These are phyloP conservation scores for Synergus itoensis DNA, from an alignment of 2,888 invertebrate species.

Conservation along the genomic window DNA sequence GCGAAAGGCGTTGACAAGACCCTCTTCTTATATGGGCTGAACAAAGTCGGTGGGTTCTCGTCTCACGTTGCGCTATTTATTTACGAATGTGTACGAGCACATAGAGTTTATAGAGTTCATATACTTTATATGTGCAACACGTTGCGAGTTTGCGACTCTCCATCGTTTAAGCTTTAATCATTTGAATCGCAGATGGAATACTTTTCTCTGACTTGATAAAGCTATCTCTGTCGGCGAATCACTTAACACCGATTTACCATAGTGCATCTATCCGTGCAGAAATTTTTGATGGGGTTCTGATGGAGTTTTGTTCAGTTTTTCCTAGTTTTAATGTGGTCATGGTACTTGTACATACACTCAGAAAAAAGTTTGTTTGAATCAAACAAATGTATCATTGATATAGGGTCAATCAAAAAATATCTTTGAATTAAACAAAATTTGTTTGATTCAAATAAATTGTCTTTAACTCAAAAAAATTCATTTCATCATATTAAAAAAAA, in stretches of 20 bases:
- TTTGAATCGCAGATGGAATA: background rate
- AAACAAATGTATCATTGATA: too few relatives aligned
- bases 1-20: constrained; percentile 58
- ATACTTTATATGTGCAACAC: background rate
- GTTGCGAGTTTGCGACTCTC: constrained; percentile 1
- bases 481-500: too few relatives aligned
- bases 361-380: too few relatives aligned
- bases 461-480: too few relatives aligned
- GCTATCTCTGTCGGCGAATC: constrained; percentile 8
- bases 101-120: background rate
- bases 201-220: constrained; percentile 17
- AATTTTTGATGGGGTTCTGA: too few relatives aligned
- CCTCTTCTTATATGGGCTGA: constrained; percentile 61
- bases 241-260: constrained; percentile 6
- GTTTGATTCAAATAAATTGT: too few relatives aligned
- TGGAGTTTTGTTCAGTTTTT: too few relatives aligned
- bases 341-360: too few relatives aligned
- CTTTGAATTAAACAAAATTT: too few relatives aligned
- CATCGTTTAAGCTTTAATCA: constrained; percentile 21
- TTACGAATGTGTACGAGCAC: constrained; percentile 3
- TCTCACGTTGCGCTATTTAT: constrained; percentile 30
- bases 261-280: background rate
- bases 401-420: too few relatives aligned
- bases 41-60: constrained; percentile 54
- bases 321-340: too few relatives aligned